Evolutionary conservation across 37 sponge, comb jelly and placozoan genomes (phyloP), one percentile per base, ranked within the genome.

Genomic region (Bolinopsis microptera): DNA sequence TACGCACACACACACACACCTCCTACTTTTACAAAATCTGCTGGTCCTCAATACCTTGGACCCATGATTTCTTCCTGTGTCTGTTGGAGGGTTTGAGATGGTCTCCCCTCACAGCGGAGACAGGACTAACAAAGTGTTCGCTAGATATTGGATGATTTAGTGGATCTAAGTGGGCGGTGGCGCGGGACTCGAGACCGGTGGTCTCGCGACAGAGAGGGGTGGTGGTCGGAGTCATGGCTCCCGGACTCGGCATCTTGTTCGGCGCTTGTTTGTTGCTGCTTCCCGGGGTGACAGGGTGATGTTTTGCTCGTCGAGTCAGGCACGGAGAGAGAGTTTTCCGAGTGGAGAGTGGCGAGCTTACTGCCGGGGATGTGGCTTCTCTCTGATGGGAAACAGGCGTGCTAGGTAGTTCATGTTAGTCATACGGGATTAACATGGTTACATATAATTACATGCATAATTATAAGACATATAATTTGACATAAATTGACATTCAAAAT

Each of bases 41-140:
- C 5, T 5, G 61, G 13, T 48, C 61, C 61, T 48, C 61, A 48
- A 48, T 48, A 32, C 35, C 80, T 18, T 77, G 33, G 36, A 32
- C 80, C 80, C 80, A 77, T 0, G 80, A 77, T 36, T 77, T 77
- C 37, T 77, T 77, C 5, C 80, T 27, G 27, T 77, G 80, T 34
- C 80, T 31, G 3, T 18, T 77, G 35, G 80, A 34, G 35, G 80
- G 80, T 16, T 27, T 77, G 5, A 77, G 80, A 77, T 32, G 80
- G 35, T 77, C 80, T 0, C 80, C 80, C 35, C 80, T 31, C 0
- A 77, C 37, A 13, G 32, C 80, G 0, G 80, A 77, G 80, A 13
- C 37, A 9, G 33, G 61, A 48, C 61, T 48, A 18, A 48, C 61
- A 13, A 48, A 48, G 61, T 48, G 61, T 48, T 48, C 61, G 61